Percentiles rank a stretch among this genome's conserved stretches.
phyloP scores from a whole-genome alignment of 2,797 vertebrate genomes.

The Typhlichthys eigenmanni region DNA sequence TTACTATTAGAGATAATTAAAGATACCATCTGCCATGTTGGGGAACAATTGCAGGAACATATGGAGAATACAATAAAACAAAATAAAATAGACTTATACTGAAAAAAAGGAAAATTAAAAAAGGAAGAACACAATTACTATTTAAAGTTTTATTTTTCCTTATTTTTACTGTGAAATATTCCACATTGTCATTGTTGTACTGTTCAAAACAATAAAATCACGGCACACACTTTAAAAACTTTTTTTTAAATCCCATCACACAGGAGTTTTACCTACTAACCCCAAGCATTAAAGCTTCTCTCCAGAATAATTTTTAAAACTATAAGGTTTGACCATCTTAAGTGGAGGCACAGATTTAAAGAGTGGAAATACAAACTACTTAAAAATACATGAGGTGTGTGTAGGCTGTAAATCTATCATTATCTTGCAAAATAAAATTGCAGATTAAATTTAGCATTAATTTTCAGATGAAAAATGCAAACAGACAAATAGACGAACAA shows the following conservation, averaged over 20 bases:
- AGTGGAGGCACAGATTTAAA: constrained; percentile 29
- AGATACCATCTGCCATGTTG: constrained; percentile 60
- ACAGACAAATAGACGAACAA: too few species aligned
- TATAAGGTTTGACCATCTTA: constrained; percentile 21
- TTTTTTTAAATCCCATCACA: background rate
- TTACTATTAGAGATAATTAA: constrained; percentile 52
- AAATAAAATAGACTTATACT: background rate
- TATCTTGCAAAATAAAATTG: background rate
- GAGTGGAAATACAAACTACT: constrained; percentile 15
- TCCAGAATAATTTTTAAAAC: constrained; percentile 13
- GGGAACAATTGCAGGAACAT: constrained; percentile 32
- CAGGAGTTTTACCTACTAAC: constrained; percentile 12
- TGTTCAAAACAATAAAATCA: constrained; percentile 7
- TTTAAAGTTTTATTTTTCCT: background rate
- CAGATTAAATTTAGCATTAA: too few species aligned
- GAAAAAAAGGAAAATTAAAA: constrained; percentile 22
- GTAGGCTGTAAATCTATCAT: background rate
- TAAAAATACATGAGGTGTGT: constrained; percentile 12
- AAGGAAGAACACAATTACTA: background rate
- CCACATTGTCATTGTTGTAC: background rate
- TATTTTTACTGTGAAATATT: background rate
- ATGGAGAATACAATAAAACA: constrained; percentile 32
- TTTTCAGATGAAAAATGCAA: too few species aligned
- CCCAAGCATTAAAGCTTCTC: background rate
- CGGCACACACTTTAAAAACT: too few species aligned